Evolutionary conservation across 2,113 vertebrate species (phyloP), one percentile per base, ranked within the genome.

Genomic region (Carassius gibelio): DNA sequence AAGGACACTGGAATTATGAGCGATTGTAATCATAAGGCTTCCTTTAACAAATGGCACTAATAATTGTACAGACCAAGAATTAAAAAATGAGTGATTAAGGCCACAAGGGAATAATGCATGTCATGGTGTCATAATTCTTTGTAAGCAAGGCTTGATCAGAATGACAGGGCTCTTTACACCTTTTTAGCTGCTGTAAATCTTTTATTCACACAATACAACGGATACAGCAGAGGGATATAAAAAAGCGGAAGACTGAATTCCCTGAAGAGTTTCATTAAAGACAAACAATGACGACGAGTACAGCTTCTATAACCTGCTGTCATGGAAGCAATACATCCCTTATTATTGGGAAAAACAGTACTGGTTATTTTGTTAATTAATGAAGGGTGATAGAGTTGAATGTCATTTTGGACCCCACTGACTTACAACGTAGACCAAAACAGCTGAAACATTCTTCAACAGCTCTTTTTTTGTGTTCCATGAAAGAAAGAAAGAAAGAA

Each of bases 131-230:
- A 86, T 61, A 38, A 57, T 26, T 26, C 59, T 75, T 61, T 23
- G 21, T 69, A 83, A 87, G 88, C 83, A 89, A 88, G 34, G 45
- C 88, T 82, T 93, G 92, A 94, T 92, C 92, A 91, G 90, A 93
- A 93, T 59, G 93, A 91, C 94, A 92, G 93, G 89, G 88, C 91
- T 93, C 88, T 90, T 87, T 91, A 94, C 94, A 95, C 93, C 93
- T 95, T 92, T 92, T 94, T 93, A 94, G 92, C 88, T 87, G 91
- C 86, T 90, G 93, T 95, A 95, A 95, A 95, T 95, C 94, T 94
- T 89, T 95, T 91, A 94, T 88, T 92, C 69, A 94, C 91, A 95
- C 95, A 95, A 95, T 95, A 90, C 90, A 86, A 91, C 95, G 95
- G 94, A 95, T 95, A 95, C 93, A 93, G 93, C 91, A 89, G 89